Conservation (phyloP, 2,888 invertebrate species). For the Prenolepis imparis region DNA sequence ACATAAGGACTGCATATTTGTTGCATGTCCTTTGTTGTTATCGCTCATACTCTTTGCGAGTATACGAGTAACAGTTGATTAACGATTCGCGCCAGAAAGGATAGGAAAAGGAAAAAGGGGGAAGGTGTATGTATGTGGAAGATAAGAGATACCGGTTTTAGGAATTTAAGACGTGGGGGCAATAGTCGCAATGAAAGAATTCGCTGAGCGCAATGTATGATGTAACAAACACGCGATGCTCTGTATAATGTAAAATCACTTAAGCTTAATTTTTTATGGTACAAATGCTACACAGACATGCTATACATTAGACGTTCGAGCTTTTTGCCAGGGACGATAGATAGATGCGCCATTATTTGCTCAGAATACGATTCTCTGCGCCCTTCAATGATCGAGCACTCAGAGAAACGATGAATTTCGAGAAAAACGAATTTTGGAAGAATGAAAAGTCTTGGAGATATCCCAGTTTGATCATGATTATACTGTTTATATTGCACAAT, state of each 20-base stretch:
- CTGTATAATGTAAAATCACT: conserved; percentile 69
- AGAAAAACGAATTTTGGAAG: neutral
- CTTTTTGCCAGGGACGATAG: conserved; percentile 69
- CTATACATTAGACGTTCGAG: conserved; percentile 67
- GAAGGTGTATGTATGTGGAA: neutral
- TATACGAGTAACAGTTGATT: conserved; percentile 49
- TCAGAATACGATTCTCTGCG: conserved; percentile 66
- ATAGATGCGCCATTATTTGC: conserved; percentile 70
- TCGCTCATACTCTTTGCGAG: conserved; percentile 45
- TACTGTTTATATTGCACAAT: conserved; percentile 21
- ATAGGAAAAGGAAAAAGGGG: neutral
- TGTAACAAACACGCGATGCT: conserved; percentile 46
- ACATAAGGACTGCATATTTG: conserved; percentile 56
- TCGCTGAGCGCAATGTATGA: conserved; percentile 59
- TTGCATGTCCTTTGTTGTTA: conserved; percentile 58
- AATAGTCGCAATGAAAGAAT: conserved; percentile 48
- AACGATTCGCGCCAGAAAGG: conserved; percentile 33
- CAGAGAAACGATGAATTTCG: conserved; percentile 18
- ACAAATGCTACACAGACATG: conserved; percentile 70
- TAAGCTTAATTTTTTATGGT: conserved; percentile 76
- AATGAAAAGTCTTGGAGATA: neutral
- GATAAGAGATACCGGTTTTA: conserved; percentile 4
- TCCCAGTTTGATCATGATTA: neutral
- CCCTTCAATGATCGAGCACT: conserved; percentile 63
- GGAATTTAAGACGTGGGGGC: conserved; percentile 18